phyloP scores from a whole-genome alignment of 2,888 invertebrate species.

The Danaus chrysippus region DNA sequence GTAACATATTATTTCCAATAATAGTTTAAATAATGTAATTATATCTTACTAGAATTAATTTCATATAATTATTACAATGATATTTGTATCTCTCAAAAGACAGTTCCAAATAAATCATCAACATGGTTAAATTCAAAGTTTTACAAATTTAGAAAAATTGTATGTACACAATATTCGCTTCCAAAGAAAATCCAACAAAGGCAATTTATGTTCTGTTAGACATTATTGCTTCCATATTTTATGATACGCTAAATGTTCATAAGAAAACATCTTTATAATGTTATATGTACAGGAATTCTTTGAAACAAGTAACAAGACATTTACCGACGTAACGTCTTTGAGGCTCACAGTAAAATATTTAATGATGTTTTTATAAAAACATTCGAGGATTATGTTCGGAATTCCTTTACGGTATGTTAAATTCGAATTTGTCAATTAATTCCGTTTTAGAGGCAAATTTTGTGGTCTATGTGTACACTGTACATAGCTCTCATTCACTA shows the following conservation, averaged over 20 bases:
- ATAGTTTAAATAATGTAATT: too few relatives aligned
- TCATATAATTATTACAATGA: background rate
- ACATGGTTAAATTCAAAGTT: background rate
- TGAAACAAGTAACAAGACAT: conserved; percentile 8
- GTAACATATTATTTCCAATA: too few relatives aligned
- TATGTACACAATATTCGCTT: background rate
- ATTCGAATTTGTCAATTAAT: too few relatives aligned
- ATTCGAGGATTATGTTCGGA: too few relatives aligned
- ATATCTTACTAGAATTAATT: background rate
- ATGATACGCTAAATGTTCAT: conserved; percentile 1
- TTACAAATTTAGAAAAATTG: background rate
- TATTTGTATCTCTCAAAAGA: background rate
- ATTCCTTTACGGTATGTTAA: too few relatives aligned
- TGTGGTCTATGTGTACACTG: too few relatives aligned
- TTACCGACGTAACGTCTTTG: conserved; percentile 2
- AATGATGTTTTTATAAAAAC: conserved; percentile 3
- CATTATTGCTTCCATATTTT: conserved; percentile 2
- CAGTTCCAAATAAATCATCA: background rate
- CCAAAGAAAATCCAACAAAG: background rate
- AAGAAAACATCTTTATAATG: conserved; percentile 7
- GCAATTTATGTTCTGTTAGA: conserved; percentile 2
- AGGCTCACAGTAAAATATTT: background rate
- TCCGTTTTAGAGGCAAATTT: too few relatives aligned
- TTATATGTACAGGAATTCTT: conserved; percentile 8
- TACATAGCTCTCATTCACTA: too few relatives aligned